Evolutionary conservation across 2,797 vertebrate species (phyloP).

Genomic region (Trichosurus vulpecula): DNA sequence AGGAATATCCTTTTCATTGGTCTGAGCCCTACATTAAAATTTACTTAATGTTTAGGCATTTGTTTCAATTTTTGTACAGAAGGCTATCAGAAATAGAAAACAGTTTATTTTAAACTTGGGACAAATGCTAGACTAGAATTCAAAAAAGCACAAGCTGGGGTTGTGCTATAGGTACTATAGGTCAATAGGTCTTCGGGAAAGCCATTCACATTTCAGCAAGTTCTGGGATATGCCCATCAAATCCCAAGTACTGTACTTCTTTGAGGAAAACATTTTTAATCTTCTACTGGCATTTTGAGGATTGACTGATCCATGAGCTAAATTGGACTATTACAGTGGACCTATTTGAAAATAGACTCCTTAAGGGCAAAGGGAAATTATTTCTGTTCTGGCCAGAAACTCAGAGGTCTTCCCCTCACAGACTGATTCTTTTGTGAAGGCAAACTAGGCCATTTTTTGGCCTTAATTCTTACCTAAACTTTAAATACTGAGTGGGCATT

Average conservation of each 20-base stretch:
- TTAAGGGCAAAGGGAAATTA: background rate
- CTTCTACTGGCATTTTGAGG: background rate
- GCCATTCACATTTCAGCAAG: background rate
- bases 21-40: background rate
- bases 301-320: background rate
- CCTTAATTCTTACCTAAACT: background rate
- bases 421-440: too few relatives aligned
- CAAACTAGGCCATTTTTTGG: background rate
- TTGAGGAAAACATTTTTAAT: background rate
- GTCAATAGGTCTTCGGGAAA: constrained; percentile 7
- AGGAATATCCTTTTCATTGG: background rate
- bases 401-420: too few relatives aligned
- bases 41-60: background rate
- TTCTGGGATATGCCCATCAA: background rate
- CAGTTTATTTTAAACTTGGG: background rate
- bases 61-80: constrained; percentile 18
- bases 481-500: background rate
- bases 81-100: background rate
- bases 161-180: too few relatives aligned
- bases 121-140: background rate
- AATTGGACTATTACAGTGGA: background rate
- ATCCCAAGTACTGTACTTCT: background rate
- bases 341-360: background rate
- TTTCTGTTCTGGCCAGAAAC: background rate
- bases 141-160: too few relatives aligned